Evolutionary conservation across 2,888 invertebrate genomes (phyloP).

Genomic region (Lepidochrysops patricia): DNA sequence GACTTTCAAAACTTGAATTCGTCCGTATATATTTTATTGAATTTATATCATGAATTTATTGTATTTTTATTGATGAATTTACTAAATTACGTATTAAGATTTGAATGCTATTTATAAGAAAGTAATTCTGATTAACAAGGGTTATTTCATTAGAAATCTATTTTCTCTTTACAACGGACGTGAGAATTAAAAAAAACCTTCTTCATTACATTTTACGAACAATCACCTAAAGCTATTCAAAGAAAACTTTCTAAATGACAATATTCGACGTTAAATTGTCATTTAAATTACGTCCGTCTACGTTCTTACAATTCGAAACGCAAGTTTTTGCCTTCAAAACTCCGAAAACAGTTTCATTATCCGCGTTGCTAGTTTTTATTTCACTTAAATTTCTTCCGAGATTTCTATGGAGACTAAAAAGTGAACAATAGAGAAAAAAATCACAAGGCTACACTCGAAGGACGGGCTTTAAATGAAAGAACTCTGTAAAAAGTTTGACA

Average conservation of each 20-base stretch:
- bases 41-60: too few relatives aligned
- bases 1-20: too few relatives aligned
- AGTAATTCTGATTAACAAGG: too few relatives aligned
- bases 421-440: conserved; percentile 64
- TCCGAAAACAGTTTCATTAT: conserved; percentile 41
- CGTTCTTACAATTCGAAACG: neutral
- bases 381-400: conserved; percentile 51
- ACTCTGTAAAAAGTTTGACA: conserved; percentile 73
- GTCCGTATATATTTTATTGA: too few relatives aligned
- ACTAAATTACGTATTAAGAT: too few relatives aligned
- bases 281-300: conserved; percentile 5
- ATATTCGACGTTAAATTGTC: conserved; percentile 10
- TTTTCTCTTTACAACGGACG: neutral
- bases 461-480: conserved; percentile 71
- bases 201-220: neutral
- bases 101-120: too few relatives aligned
- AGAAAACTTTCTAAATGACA: conserved; percentile 10
- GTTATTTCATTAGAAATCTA: neutral
- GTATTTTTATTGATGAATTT: too few relatives aligned
- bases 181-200: neutral
- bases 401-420: conserved; percentile 69
- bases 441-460: conserved; percentile 62
- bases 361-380: conserved; percentile 49
- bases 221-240: neutral
- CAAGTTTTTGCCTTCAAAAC: conserved; percentile 8